Evolutionary conservation across 2,888 invertebrate genomes (phyloP).

Genomic region (Chrysotoxum bicinctum): DNA sequence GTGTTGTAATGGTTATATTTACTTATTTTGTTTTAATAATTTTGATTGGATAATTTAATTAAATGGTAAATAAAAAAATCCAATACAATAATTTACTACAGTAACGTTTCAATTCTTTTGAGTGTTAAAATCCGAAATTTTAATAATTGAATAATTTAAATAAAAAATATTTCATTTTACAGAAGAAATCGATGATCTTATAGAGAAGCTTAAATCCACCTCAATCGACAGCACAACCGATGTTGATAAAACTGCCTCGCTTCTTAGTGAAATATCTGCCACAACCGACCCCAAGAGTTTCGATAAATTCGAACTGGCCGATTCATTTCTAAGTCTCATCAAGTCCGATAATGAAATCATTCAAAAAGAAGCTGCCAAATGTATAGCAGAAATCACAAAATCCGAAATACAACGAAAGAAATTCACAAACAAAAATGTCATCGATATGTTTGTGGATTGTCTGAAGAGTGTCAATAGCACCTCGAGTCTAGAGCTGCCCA

Average conservation of each 20-base stretch:
- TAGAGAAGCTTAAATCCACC: conserved; percentile 79
- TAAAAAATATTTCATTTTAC: conserved; percentile 26
- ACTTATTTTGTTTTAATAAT: too few relatives aligned
- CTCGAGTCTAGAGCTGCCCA: conserved; percentile 83
- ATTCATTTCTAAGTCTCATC: conserved; percentile 78
- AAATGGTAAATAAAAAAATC: too few relatives aligned
- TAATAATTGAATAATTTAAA: too few relatives aligned
- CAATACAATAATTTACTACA: too few relatives aligned
- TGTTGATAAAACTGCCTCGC: conserved; percentile 75
- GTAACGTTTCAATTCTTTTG: too few relatives aligned
- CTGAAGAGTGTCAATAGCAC: conserved; percentile 78
- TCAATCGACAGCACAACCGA: conserved; percentile 75
- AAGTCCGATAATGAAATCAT: conserved; percentile 82
- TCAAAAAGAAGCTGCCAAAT: conserved; percentile 85
- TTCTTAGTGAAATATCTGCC: conserved; percentile 79
- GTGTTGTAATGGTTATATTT: too few relatives aligned
- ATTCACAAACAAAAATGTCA: conserved; percentile 85
- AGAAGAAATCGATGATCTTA: conserved; percentile 81
- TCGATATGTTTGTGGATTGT: conserved; percentile 84
- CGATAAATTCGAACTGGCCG: conserved; percentile 80
- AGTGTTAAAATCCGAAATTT: too few relatives aligned
- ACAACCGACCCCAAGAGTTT: conserved; percentile 80
- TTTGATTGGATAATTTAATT: too few relatives aligned
- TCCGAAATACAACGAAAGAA: conserved; percentile 88
- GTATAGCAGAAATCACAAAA: conserved; percentile 92